phyloP scores from a whole-genome alignment of 2,888 invertebrate species.

The Volucella inanis region DNA sequence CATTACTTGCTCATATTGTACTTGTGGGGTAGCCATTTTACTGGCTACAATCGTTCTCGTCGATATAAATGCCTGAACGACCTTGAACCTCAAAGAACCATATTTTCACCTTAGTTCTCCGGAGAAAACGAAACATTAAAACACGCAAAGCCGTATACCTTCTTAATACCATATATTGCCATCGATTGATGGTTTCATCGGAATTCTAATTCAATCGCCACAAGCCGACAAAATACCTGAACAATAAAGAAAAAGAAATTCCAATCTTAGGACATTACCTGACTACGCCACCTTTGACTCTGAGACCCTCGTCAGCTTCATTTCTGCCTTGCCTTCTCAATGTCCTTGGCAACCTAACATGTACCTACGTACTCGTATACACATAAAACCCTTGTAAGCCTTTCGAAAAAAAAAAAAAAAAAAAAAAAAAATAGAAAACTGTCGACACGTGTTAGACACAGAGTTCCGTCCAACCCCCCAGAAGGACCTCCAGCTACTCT shows the following conservation, averaged over 20 bases:
- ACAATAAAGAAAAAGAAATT: not conserved
- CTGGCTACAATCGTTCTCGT: not conserved
- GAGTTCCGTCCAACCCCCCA: not conserved
- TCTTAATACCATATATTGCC: conserved; percentile 18
- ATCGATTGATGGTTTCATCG: conserved; percentile 25
- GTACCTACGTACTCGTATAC: not conserved
- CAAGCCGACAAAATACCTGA: conserved; percentile 4
- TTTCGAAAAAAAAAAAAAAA: no score
- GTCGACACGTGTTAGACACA: conserved; percentile 4
- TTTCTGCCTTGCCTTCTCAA: conserved; percentile 7
- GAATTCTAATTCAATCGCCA: conserved; percentile 26
- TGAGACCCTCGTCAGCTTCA: not conserved
- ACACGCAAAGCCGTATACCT: conserved; percentile 1
- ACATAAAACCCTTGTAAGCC: not conserved
- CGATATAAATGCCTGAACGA: conserved; percentile 11
- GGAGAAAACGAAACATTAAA: not conserved
- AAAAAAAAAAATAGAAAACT: not conserved
- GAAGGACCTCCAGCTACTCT: not conserved
- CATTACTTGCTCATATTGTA: not conserved
- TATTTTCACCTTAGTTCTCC: not conserved
- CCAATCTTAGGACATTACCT: conserved; percentile 20
- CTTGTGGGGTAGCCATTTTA: not conserved
- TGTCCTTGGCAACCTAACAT: conserved; percentile 24
- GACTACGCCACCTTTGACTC: not conserved
- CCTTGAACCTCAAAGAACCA: conserved; percentile 50